Base-by-base conservation (phyloP, 2,113 vertebrate genomes). In the Tetrax tetrax region DNA sequence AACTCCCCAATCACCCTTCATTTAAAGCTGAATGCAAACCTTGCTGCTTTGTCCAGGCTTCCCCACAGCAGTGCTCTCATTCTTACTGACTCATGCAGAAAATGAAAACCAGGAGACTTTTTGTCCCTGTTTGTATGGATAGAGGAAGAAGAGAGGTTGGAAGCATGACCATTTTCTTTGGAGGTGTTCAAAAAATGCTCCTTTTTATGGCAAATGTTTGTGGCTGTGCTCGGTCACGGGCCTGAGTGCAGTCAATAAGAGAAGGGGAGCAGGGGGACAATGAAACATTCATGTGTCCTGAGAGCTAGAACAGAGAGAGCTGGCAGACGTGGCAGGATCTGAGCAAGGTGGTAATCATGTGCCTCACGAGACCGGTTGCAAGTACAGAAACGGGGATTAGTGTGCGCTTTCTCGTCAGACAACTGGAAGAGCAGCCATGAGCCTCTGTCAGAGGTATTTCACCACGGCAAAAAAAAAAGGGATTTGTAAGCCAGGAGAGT, bases 31-130 rank as follows among this genome's bases (percentile, higher is more conserved):
- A 94, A 89, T 72, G 72, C 57, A 93, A 91, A 91, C 38, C 65
- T 93, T 75, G 33, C 53, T 92, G 8, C 86, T 89, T 92, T 64
- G 72, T 71, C 74, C 61, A 72, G 78, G 31, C 65, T 76, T 95
- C 65, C 74, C 86, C 28, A 43, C 11, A 56, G 65, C 41, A 64
- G 51, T 64, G 72, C 57, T 51, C 53, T 77, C 90, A 79, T 96
- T 96, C 80, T 95, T 89, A 89, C 28, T 79, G 92, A 95, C 79
- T 96, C 90, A 96, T 91, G 92, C 83, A 95, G 93, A 96, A 97
- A 96, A 92, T 64, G 68, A 96, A 96, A 93, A 93, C n/a, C 86
- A 95, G 77, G 53, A 95, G 80, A 84, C 64, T 78, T 81, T 89
- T 93, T 95, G 91, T 95, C 37, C 65, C 43, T 68, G 17, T 60